Evolutionary conservation across 2,888 invertebrate genomes (phyloP).

Genomic region (Helicoverpa assulta): DNA sequence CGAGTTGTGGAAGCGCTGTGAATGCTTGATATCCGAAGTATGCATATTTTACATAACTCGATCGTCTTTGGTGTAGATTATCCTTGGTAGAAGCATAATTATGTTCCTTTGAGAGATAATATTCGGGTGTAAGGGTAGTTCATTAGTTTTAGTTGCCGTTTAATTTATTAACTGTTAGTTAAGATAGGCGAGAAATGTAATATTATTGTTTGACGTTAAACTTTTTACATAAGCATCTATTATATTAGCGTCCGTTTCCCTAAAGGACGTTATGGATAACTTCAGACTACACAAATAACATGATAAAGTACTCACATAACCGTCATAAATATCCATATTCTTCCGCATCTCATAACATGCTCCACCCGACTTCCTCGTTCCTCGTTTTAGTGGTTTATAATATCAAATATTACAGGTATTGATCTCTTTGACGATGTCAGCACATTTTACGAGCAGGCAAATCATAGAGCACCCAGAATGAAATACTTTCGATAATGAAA

Average conservation of each 20-base stretch:
- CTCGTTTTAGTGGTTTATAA: constrained; percentile 14
- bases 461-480: constrained; percentile 62
- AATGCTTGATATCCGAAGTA: constrained; percentile 19
- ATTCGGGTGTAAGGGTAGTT: background rate
- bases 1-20: background rate
- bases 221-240: too few relatives aligned
- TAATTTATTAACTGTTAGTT: background rate
- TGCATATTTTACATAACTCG: constrained; percentile 27
- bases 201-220: background rate
- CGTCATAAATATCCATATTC: constrained; percentile 1
- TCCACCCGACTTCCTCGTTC: constrained; percentile 1
- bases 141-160: background rate
- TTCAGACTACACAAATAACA: background rate
- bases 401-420: constrained; percentile 46
- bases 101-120: background rate
- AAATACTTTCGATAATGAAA: constrained; percentile 85
- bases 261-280: background rate
- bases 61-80: constrained; percentile 3
- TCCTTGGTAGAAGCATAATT: background rate
- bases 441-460: constrained; percentile 51
- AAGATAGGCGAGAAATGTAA: background rate
- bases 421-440: constrained; percentile 46
- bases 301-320: background rate
- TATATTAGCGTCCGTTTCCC: background rate
- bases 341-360: background rate